Evolutionary conservation across 2,888 invertebrate genomes (phyloP).

Genomic region (Bursaphelenchus okinawaensis): DNA sequence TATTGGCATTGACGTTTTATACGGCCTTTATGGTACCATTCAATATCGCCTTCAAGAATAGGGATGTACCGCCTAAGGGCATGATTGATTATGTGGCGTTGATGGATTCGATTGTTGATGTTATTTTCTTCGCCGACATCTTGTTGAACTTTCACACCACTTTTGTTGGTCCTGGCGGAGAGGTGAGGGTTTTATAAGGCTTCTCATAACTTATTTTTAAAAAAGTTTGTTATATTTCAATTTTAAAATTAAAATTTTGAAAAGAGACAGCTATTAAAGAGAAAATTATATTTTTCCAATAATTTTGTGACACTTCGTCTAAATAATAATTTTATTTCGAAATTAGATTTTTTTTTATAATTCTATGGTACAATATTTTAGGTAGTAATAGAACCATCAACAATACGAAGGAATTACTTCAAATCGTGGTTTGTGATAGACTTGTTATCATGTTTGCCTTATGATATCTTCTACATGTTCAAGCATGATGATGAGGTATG

Average conservation of each 20-base stretch:
- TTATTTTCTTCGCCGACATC: slow-evolving; percentile 99
- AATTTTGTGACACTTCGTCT: too few relatives aligned
- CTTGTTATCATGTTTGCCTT: slow-evolving; percentile 94
- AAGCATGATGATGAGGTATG: slow-evolving; percentile 83
- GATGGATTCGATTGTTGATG: slow-evolving; percentile 84
- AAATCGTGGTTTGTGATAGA: slow-evolving; percentile 99
- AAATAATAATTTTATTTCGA: too few relatives aligned
- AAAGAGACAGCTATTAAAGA: not conserved
- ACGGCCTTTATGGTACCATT: slow-evolving; percentile 97
- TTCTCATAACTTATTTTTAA: not conserved
- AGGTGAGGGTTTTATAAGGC: slow-evolving; percentile 56
- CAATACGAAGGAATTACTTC: slow-evolving; percentile 95
- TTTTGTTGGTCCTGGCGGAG: slow-evolving; percentile 79
- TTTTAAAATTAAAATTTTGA: slow-evolving; percentile 8
- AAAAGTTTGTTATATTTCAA: not conserved
- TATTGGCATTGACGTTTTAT: slow-evolving; percentile 97
- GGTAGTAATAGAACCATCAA: slow-evolving; percentile 96
- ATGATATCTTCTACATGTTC: slow-evolving; percentile 99
- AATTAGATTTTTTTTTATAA: slow-evolving; percentile 1
- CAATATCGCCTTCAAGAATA: slow-evolving; percentile 98
- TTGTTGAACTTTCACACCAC: slow-evolving; percentile 98
- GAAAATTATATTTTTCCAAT: too few relatives aligned
- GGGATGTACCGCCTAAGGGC: slow-evolving; percentile 73
- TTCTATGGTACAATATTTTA: slow-evolving; percentile 21
- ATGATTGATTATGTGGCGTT: slow-evolving; percentile 55